phyloP scores from a whole-genome alignment of 2,797 vertebrate species.

The Catamblyrhynchus diadema region DNA sequence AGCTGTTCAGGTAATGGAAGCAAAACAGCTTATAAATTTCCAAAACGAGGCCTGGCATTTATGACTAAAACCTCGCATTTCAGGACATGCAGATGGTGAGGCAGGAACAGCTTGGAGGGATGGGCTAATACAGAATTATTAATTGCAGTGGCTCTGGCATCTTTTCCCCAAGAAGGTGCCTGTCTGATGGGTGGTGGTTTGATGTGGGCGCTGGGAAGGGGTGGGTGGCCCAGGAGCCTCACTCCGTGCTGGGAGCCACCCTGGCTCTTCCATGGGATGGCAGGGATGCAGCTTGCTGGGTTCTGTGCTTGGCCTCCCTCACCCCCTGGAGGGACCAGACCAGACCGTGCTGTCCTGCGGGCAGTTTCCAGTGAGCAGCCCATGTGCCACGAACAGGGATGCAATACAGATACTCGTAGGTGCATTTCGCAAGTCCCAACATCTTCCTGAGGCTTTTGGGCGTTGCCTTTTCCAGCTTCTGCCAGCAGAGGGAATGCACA shows the following conservation, averaged over 20 bases:
- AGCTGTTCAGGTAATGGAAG: conserved; percentile 51
- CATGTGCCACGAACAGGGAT: accelerated
- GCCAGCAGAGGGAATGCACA: conserved; percentile 61
- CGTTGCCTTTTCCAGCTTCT: conserved; percentile 46
- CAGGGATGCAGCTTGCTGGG: accelerated
- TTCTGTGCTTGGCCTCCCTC: accelerated
- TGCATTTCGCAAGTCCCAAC: background rate
- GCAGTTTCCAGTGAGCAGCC: background rate
- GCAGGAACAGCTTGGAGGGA: conserved; percentile 62
- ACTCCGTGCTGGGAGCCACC: accelerated
- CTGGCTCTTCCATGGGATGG: accelerated
- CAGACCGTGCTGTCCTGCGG: accelerated
- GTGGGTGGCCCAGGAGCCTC: accelerated
- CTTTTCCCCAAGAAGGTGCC: background rate
- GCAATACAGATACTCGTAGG: background rate
- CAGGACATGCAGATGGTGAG: conserved; percentile 57
- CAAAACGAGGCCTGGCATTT: conserved; percentile 55
- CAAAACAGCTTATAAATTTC: conserved; percentile 41
- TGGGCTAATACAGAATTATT: conserved; percentile 53
- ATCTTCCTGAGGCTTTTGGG: background rate
- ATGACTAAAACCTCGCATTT: conserved; percentile 64
- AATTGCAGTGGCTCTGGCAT: background rate
- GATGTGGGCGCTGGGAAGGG: background rate
- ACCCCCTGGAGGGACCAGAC: accelerated
- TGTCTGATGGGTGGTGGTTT: accelerated